Percentiles rank a stretch among this genome's conserved stretches.
Evolutionary conservation across 1,140 invertebrate genomes (phyloP).

Genomic region (Hormaphis cornu): DNA sequence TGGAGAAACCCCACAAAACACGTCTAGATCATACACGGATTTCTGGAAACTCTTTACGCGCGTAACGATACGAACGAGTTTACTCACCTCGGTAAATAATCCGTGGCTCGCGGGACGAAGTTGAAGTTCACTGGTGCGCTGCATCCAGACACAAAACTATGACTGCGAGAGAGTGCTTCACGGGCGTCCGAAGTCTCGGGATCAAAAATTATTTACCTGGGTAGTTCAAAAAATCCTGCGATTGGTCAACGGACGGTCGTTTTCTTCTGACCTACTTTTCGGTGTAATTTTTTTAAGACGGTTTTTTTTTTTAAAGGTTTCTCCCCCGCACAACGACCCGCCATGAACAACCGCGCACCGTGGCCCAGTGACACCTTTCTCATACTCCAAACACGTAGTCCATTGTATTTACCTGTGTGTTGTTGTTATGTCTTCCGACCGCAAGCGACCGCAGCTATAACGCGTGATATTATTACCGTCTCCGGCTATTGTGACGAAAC

Average conservation of each 20-base stretch:
- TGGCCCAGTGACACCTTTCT: constrained; percentile 20
- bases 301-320: not conserved
- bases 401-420: not conserved
- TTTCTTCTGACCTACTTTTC: constrained; percentile 9
- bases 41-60: no score
- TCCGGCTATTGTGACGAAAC: not conserved
- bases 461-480: not conserved
- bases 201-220: no score
- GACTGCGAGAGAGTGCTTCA: no score
- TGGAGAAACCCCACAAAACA: no score
- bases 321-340: not conserved
- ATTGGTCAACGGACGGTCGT: constrained; percentile 11
- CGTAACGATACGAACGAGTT: no score
- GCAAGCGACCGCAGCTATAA: not conserved
- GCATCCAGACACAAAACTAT: no score
- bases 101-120: no score
- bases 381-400: not conserved
- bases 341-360: not conserved
- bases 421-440: not conserved
- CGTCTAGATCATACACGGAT: no score
- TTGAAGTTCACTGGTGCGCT: no score
- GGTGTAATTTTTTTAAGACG: not conserved
- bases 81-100: no score
- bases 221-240: not conserved
- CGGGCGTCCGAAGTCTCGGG: no score